A percentile compares a stretch with the other conserved stretches of the same genome.
phyloP scores from a whole-genome alignment of 2,113 vertebrate species.

The Isurus oxyrinchus region DNA sequence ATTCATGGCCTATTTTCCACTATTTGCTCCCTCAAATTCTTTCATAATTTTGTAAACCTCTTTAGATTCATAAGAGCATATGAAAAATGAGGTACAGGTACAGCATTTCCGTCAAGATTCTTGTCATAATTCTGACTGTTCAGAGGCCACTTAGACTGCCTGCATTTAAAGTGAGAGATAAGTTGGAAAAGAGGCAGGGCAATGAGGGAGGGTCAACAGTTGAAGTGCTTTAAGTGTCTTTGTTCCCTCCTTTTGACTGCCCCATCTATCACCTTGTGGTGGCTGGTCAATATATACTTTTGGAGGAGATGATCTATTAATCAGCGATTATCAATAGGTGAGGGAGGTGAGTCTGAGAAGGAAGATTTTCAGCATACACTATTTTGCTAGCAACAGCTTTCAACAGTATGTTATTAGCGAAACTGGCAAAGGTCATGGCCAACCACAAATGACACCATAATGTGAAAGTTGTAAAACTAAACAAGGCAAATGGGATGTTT shows the following conservation, averaged over 20 bases:
- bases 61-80: neutral
- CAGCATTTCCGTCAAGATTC: neutral
- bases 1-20: neutral
- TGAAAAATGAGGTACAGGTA: too few relatives aligned
- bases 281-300: neutral
- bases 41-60: neutral
- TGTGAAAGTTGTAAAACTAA: constrained; percentile 33
- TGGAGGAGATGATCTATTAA: constrained; percentile 38
- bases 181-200: neutral
- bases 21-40: neutral
- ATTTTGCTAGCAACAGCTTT: constrained; percentile 23
- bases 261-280: neutral
- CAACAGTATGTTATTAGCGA: neutral
- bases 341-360: neutral
- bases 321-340: constrained; percentile 38
- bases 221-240: neutral
- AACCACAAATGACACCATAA: constrained; percentile 27
- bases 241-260: neutral
- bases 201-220: neutral
- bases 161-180: neutral
- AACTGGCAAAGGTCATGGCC: constrained; percentile 21
- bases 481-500: constrained; percentile 22
- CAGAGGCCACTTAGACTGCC: neutral
- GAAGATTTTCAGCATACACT: neutral
- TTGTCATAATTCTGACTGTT: neutral